phyloP scores from a whole-genome alignment of 2,113 vertebrate species.

The Riparia riparia region DNA sequence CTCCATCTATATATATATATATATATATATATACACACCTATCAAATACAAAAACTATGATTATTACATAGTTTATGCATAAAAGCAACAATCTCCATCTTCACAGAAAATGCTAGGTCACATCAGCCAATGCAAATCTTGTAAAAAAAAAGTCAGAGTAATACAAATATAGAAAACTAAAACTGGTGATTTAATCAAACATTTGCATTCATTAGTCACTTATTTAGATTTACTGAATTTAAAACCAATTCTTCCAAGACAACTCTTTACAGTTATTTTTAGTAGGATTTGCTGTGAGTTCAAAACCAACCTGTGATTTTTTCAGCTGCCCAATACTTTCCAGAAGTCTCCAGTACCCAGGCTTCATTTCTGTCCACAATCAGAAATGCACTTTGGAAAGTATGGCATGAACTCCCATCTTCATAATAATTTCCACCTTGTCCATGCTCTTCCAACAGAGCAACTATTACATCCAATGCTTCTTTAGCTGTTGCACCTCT shows the following conservation, averaged over 20 bases:
- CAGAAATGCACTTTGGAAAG: slow-evolving; percentile 80
- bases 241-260: neutral
- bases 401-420: slow-evolving; percentile 72
- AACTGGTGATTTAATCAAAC: neutral
- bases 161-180: neutral
- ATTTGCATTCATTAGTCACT: neutral
- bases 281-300: neutral
- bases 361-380: slow-evolving; percentile 81
- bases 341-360: slow-evolving; percentile 83
- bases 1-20: neutral
- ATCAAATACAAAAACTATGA: neutral
- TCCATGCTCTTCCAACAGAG: slow-evolving; percentile 80
- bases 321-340: slow-evolving; percentile 84
- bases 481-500: slow-evolving; percentile 81
- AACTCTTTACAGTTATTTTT: neutral
- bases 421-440: slow-evolving; percentile 85
- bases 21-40: neutral
- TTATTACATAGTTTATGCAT: neutral
- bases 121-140: neutral
- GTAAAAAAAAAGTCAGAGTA: neutral
- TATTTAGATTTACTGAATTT: neutral
- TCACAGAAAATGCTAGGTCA: neutral
- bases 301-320: slow-evolving; percentile 78
- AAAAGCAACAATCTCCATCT: neutral
- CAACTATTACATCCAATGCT: slow-evolving; percentile 78